Conservation (phyloP, 1,140 invertebrate genomes). For the Anastrepha obliqua region DNA sequence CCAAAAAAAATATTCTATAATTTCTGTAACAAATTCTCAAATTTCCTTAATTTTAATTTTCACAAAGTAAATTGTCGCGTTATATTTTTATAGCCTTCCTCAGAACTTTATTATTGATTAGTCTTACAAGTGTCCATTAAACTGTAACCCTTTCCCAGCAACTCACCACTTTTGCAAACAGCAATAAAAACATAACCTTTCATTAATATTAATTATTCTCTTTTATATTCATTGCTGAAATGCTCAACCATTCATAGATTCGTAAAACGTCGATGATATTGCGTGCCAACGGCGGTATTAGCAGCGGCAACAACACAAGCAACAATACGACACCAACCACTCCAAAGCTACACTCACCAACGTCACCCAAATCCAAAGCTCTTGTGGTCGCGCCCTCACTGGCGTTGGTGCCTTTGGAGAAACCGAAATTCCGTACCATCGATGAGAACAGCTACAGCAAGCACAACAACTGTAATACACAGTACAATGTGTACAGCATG, state of each 20-base stretch:
- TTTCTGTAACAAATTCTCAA: no score
- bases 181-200: background rate
- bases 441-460: conserved; percentile 34
- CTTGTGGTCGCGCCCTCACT: background rate
- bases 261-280: conserved; percentile 60
- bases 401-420: background rate
- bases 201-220: conserved; percentile 5
- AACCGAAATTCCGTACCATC: conserved; percentile 2
- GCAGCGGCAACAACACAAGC: background rate
- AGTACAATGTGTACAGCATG: conserved; percentile 47
- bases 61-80: no score
- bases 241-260: conserved; percentile 55
- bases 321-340: conserved; percentile 26
- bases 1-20: no score
- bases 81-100: no score
- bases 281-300: conserved; percentile 50
- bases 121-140: background rate
- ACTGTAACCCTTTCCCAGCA: background rate
- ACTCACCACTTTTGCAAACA: background rate
- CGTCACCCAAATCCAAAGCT: conserved; percentile 19
- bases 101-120: background rate
- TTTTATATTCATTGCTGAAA: background rate
- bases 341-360: conserved; percentile 19
- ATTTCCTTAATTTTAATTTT: no score
- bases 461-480: conserved; percentile 38